These are phyloP conservation scores for Parambassis ranga DNA, from an alignment of 2,797 vertebrate species.

Conservation along the genomic window DNA sequence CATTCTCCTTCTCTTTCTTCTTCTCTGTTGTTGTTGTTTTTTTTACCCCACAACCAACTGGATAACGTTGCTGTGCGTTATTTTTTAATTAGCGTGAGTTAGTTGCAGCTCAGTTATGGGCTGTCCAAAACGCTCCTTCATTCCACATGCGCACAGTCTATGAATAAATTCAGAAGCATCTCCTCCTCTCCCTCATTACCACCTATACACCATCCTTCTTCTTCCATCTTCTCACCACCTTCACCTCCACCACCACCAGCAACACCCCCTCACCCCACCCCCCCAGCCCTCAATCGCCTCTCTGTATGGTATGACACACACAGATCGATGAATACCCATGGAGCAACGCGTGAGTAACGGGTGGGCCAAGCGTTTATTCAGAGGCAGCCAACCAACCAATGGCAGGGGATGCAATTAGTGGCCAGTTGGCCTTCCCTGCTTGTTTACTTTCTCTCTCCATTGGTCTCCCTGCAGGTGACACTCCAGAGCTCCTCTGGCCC, in stretches of 20 bases:
- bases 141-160: conserved; percentile 43
- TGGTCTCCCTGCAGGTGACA: conserved; percentile 69
- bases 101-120: conserved; percentile 15
- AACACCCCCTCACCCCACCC: background rate
- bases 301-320: conserved; percentile 54
- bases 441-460: conserved; percentile 47
- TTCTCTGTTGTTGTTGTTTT: background rate
- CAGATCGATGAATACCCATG: conserved; percentile 73
- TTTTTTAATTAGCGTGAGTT: conserved; percentile 50
- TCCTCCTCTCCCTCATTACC: conserved; percentile 30
- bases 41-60: background rate
- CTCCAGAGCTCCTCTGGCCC: conserved; percentile 58
- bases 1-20: background rate
- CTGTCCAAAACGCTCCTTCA: conserved; percentile 20
- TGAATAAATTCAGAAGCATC: conserved; percentile 32
- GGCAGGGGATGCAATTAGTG: conserved; percentile 59
- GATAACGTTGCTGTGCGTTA: conserved; percentile 5
- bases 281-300: conserved; percentile 16
- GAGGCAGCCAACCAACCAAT: conserved; percentile 33
- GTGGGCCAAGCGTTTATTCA: conserved; percentile 57
- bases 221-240: conserved; percentile 5
- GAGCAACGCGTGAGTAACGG: conserved; percentile 56
- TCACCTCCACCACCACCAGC: conserved; percentile 20
- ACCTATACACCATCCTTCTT: conserved; percentile 3
- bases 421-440: conserved; percentile 19